Evolutionary conservation across 1,140 invertebrate species (phyloP).

Genomic region (Drosophila takahashii): DNA sequence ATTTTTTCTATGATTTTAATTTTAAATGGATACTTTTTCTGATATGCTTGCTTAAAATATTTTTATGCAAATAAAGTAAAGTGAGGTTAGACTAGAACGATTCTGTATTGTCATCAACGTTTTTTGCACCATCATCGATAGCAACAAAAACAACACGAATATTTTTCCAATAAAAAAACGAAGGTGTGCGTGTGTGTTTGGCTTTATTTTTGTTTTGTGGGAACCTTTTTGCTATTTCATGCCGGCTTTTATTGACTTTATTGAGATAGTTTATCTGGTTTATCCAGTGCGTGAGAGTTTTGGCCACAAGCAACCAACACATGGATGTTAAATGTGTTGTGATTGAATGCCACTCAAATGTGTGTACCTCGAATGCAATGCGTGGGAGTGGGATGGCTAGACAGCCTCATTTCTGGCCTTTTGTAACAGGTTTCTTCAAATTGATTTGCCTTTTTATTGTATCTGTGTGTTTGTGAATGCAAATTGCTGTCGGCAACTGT

Average conservation of each 20-base stretch:
- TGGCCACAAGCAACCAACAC: constrained; percentile 27
- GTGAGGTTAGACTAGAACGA: neutral
- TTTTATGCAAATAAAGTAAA: neutral
- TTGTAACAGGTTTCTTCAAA: constrained; percentile 60
- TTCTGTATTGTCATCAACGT: neutral
- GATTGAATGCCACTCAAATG: constrained; percentile 69
- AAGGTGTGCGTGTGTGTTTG: constrained; percentile 27
- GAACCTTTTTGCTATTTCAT: constrained; percentile 25
- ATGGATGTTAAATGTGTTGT: constrained; percentile 72
- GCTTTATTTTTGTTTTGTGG: constrained; percentile 2
- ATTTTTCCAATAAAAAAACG: neutral
- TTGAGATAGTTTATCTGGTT: constrained; percentile 40
- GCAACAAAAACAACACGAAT: neutral
- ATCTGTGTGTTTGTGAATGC: constrained; percentile 21
- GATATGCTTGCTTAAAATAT: too few species aligned
- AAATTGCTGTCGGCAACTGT: constrained; percentile 49
- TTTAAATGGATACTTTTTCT: too few species aligned
- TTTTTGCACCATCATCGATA: constrained; percentile 9
- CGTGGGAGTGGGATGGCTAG: constrained; percentile 28
- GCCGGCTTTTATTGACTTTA: constrained; percentile 31
- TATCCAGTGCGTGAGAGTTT: constrained; percentile 48
- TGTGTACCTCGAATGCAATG: constrained; percentile 39
- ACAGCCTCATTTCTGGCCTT: constrained; percentile 24
- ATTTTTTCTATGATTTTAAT: too few species aligned
- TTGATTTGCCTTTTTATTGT: constrained; percentile 19